These are phyloP conservation scores for Columba janthina DNA, from an alignment of 2,113 vertebrate species.

Conservation along the genomic window DNA sequence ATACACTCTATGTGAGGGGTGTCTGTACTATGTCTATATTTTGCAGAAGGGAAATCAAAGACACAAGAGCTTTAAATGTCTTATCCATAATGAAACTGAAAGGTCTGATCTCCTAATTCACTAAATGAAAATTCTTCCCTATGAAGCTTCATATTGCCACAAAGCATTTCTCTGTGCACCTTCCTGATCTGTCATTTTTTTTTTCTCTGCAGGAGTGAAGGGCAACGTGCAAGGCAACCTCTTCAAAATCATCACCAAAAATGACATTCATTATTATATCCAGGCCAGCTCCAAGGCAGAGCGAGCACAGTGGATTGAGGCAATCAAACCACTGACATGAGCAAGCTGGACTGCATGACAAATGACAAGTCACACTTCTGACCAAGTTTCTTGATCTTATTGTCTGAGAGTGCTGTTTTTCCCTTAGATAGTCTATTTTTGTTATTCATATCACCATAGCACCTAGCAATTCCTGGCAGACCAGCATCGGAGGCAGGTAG, in stretches of 20 bases:
- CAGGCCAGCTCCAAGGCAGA: slow-evolving; percentile 89
- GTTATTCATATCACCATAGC: background rate
- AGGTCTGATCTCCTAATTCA: background rate
- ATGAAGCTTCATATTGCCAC: background rate
- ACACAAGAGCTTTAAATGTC: background rate
- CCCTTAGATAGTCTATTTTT: background rate
- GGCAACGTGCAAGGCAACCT: slow-evolving; percentile 95
- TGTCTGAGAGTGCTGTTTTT: background rate
- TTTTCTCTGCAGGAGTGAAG: slow-evolving; percentile 84
- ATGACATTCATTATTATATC: slow-evolving; percentile 89
- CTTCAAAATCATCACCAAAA: slow-evolving; percentile 95
- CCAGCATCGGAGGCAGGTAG: background rate
- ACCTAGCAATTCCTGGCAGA: background rate
- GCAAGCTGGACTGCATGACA: background rate
- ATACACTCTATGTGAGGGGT: background rate
- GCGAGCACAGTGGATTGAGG: slow-evolving; percentile 90
- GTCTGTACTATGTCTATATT: background rate
- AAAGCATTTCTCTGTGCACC: background rate
- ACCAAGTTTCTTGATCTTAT: background rate
- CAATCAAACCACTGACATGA: slow-evolving; percentile 85
- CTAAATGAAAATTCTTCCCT: background rate
- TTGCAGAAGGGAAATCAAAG: background rate
- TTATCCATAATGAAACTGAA: background rate
- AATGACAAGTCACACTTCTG: background rate
- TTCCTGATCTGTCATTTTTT: background rate